Base-by-base conservation (phyloP, 1,140 invertebrate genomes). In the Rhysida immarginata region DNA sequence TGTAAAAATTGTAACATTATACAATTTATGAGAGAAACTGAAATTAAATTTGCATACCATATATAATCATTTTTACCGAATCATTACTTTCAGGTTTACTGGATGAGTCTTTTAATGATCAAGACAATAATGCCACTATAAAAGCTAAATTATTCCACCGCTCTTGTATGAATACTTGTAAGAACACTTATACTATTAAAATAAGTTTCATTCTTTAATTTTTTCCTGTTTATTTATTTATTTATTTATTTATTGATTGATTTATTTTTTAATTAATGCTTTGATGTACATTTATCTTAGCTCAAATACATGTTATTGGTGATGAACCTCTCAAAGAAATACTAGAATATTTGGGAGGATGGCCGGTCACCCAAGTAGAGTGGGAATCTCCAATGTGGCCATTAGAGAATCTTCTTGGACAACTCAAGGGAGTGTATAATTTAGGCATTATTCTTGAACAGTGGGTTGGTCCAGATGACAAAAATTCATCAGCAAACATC, bases 81-180 rank as follows among this genome's bases (percentile, higher is more conserved):
- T n/a, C n/a, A n/a, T 35, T 35, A 16, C 56, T 64, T 67, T 13
- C 64, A 79, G 78, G 79, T 35, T 71, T 88, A 1, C 68, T 88
- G 13, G 82, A 87, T 67, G 82, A 86, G 61, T 74, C 79, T 0
- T 69, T 81, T 1, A 75, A 75, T 53, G 62, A 67, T 0, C 59
- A 74, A 1, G 85, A 88, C 64, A 84, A 79, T 64, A 75, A 78
- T 51, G 82, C 85, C 0, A 86, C 84, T 0, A 74, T 76, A 25
- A 87, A 88, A 71, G 85, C 86, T 1, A 92, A 90, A 75, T 75
- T 78, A 52, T 85, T 90, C 69, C 91, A 87, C 73, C 80, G 78
- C 58, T 88, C 86, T 20, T 92, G 87, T 71, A 84, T 88, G 77
- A 84, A 91, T 69, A 80, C 83, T 67, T 78, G 87, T 91, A 78